phyloP scores from a whole-genome alignment of 2,113 vertebrate species.

The Falco punctatus region DNA sequence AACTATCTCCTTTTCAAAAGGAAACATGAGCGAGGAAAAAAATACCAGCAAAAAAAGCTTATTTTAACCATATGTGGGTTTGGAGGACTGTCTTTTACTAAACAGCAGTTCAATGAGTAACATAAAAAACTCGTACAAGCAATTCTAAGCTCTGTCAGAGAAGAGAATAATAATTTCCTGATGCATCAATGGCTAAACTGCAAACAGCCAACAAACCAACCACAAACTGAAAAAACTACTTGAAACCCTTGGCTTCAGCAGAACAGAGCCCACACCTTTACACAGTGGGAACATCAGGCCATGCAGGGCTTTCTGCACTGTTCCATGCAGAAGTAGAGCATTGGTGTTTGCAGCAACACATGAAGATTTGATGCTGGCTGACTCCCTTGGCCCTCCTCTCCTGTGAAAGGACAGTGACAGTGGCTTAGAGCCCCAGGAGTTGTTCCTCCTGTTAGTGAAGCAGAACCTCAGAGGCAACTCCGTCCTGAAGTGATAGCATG shows the following conservation, averaged over 20 bases:
- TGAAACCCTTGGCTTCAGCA: background rate
- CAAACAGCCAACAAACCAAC: background rate
- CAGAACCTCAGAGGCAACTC: background rate
- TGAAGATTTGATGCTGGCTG: background rate
- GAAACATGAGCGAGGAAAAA: background rate
- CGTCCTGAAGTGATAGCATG: background rate
- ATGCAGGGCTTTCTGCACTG: background rate
- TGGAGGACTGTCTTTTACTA: background rate
- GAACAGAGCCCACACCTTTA: background rate
- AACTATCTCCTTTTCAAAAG: background rate
- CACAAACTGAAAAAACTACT: background rate
- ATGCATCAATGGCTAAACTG: background rate
- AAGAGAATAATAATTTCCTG: background rate
- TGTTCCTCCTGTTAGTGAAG: background rate
- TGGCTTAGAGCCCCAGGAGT: background rate
- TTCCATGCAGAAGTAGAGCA: background rate
- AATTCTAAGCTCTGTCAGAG: background rate
- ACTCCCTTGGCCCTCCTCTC: background rate
- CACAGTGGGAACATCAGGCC: background rate
- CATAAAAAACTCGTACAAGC: background rate
- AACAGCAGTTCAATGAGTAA: background rate
- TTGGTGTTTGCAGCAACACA: accelerated
- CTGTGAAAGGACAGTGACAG: background rate
- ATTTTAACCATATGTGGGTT: background rate
- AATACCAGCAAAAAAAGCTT: background rate